phyloP scores from a whole-genome alignment of 1,140 invertebrate species.

The Zophobas morio region DNA sequence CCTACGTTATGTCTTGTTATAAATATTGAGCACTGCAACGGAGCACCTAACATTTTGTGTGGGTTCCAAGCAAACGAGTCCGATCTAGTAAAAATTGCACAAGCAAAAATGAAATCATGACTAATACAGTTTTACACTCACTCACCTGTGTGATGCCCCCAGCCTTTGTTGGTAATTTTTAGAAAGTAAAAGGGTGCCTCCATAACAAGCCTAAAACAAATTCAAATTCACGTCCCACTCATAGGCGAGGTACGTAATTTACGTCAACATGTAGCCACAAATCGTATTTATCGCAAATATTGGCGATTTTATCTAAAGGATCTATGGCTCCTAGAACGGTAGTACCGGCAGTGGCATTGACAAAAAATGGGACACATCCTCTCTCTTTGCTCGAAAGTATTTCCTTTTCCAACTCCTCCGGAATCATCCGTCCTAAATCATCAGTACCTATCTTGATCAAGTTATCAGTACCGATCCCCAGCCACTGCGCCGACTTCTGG shows the following conservation, averaged over 20 bases:
- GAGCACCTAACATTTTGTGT: slow-evolving; percentile 92
- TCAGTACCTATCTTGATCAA: slow-evolving; percentile 80
- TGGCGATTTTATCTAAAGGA: slow-evolving; percentile 81
- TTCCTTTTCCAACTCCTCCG: slow-evolving; percentile 71
- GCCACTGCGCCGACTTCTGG: slow-evolving; percentile 82
- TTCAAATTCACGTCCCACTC: slow-evolving; percentile 37
- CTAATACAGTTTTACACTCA: slow-evolving; percentile 71
- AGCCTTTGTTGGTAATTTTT: slow-evolving; percentile 75
- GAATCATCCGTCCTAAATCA: slow-evolving; percentile 76
- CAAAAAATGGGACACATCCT: slow-evolving; percentile 76
- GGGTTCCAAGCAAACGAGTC: slow-evolving; percentile 95
- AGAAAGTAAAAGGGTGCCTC: slow-evolving; percentile 84
- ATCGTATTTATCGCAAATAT: slow-evolving; percentile 74
- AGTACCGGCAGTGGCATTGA: slow-evolving; percentile 83
- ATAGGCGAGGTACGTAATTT: slow-evolving; percentile 51
- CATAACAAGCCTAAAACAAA: slow-evolving; percentile 82
- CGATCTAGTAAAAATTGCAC: slow-evolving; percentile 69
- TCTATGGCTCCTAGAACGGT: slow-evolving; percentile 90
- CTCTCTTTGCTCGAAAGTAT: slow-evolving; percentile 69
- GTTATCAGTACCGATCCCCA: slow-evolving; percentile 86
- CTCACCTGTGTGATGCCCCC: slow-evolving; percentile 77
- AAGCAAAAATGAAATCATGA: slow-evolving; percentile 40
- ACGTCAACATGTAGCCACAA: slow-evolving; percentile 93
- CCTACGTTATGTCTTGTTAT: slow-evolving; percentile 76
- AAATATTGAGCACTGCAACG: slow-evolving; percentile 90